phyloP scores from a whole-genome alignment of 2,113 vertebrate species.

The Phalacrocorax aristotelis region DNA sequence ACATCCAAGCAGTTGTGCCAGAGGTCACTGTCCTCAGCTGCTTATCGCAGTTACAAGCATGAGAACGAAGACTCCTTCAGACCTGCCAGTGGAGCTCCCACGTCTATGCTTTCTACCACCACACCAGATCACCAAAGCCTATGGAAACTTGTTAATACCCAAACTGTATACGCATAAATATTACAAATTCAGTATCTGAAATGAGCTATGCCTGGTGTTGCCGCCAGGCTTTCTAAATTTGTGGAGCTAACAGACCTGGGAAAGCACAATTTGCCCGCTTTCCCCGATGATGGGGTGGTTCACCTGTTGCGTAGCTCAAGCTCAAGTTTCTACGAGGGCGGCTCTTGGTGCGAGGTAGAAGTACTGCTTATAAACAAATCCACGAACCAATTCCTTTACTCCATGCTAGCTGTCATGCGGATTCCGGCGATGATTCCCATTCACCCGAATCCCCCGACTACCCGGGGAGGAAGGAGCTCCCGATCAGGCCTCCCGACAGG shows the following conservation, averaged over 20 bases:
- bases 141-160: too few species aligned
- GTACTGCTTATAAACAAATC: not conserved
- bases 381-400: fast-evolving
- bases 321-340: fast-evolving
- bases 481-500: not conserved
- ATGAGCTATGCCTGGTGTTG: not conserved
- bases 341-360: fast-evolving
- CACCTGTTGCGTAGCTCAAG: not conserved
- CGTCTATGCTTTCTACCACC: fast-evolving
- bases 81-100: not conserved
- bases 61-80: not conserved
- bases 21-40: not conserved
- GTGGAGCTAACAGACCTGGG: not conserved
- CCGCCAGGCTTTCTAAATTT: too few species aligned
- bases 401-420: fast-evolving
- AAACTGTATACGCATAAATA: fast-evolving
- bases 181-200: not conserved
- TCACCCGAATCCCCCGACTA: not conserved
- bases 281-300: fast-evolving
- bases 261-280: not conserved
- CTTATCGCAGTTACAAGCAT: not conserved
- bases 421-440: not conserved
- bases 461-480: not conserved
- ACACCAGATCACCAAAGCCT: not conserved
- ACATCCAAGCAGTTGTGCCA: not conserved